These are phyloP conservation scores for Anoplius nigerrimus DNA, from an alignment of 2,888 invertebrate genomes.

Conservation along the genomic window DNA sequence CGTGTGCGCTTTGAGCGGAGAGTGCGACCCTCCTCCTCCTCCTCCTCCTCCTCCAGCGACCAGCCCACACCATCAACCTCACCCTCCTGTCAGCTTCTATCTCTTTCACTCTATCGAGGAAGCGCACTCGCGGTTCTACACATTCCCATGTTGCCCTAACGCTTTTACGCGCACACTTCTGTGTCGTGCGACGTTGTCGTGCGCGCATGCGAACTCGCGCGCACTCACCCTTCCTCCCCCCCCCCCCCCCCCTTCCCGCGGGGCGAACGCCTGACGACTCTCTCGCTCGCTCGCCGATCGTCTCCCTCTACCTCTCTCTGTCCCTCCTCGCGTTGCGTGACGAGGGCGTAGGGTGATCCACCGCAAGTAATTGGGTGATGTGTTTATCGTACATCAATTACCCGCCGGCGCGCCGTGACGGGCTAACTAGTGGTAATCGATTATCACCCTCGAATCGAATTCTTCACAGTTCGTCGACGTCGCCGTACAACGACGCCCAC, in stretches of 20 bases:
- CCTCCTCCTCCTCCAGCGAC: no score
- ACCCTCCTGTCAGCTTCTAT: no score
- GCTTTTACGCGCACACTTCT: no score
- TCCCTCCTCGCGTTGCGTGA: conserved; percentile 48
- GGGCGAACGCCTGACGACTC: no score
- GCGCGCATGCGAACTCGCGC: conserved; percentile 23
- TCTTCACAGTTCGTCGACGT: conserved; percentile 59
- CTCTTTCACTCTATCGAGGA: no score
- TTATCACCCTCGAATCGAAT: conserved; percentile 61
- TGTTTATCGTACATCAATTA: conserved; percentile 70
- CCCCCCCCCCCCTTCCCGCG: no score
- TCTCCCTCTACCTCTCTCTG: no score
- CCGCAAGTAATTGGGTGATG: conserved; percentile 72
- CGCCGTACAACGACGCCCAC: conserved; percentile 1
- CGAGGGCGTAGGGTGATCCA: conserved; percentile 60
- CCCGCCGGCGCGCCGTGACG: conserved; percentile 57
- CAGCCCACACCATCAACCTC: no score
- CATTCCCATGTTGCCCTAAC: no score
- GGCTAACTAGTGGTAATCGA: conserved; percentile 64
- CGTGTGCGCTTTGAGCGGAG: conserved; percentile 24
- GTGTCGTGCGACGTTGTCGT: not conserved
- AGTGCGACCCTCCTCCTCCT: no score
- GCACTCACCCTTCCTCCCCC: not conserved
- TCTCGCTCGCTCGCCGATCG: no score
- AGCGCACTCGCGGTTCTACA: no score